Conservation (phyloP, 1,140 invertebrate species). For the Drosophila subpulchrella region DNA sequence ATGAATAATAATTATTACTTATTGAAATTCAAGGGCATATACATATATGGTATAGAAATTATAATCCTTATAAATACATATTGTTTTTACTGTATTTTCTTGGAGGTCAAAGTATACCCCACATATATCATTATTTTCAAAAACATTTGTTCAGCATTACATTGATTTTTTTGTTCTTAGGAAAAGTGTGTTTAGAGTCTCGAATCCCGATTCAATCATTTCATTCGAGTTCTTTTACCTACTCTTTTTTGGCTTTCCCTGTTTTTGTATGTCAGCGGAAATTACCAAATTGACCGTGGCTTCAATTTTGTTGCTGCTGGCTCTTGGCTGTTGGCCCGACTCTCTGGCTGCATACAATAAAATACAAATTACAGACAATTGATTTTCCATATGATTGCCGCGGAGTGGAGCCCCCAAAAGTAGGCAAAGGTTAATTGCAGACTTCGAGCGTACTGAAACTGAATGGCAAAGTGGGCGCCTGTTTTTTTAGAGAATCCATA, state of each 20-base stretch:
- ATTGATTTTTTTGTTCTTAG: background rate
- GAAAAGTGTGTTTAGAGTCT: constrained; percentile 5
- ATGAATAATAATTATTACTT: no score
- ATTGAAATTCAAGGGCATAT: no score
- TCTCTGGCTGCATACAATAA: constrained; percentile 64
- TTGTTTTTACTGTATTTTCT: no score
- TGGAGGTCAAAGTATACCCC: no score
- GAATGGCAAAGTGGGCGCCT: constrained; percentile 68
- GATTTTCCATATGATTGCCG: constrained; percentile 77
- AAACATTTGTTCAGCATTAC: background rate
- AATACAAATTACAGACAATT: constrained; percentile 82
- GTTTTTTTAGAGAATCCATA: constrained; percentile 30
- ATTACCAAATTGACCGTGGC: constrained; percentile 80
- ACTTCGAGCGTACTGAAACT: constrained; percentile 8
- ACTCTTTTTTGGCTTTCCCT: constrained; percentile 20
- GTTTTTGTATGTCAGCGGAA: constrained; percentile 71
- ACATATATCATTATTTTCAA: no score
- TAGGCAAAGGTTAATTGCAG: constrained; percentile 73
- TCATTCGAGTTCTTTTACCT: background rate
- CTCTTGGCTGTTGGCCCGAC: constrained; percentile 3
- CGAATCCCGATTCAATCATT: background rate
- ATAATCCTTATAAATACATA: no score
- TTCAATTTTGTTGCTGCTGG: constrained; percentile 60
- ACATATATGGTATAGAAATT: no score
- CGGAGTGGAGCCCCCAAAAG: constrained; percentile 40